Conservation (phyloP, 1,140 invertebrate genomes). For the Camponotus vicinus region DNA sequence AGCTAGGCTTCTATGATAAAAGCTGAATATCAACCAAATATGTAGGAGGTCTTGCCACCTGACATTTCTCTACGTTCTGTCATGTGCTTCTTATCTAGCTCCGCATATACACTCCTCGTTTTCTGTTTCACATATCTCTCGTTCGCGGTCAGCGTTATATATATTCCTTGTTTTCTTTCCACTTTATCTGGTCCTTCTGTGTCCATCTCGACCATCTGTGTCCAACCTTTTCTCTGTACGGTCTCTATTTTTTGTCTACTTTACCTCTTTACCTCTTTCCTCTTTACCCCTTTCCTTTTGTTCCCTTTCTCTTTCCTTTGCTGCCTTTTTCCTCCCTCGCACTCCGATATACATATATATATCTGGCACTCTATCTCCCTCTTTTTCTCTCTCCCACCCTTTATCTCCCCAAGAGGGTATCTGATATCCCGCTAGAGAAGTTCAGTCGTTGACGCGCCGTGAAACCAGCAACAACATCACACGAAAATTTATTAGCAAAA, state of each 20-base stretch:
- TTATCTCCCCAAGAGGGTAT: conserved; percentile 22
- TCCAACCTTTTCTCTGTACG: neutral
- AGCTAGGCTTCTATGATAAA: conserved; percentile 35
- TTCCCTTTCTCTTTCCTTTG: neutral
- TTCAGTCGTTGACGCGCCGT: conserved; percentile 68
- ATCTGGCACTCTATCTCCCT: neutral
- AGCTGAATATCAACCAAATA: conserved; percentile 29
- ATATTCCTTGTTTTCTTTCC: neutral
- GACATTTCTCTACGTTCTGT: neutral
- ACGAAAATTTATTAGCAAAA: neutral
- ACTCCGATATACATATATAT: neutral
- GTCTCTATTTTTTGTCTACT: neutral
- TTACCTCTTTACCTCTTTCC: neutral
- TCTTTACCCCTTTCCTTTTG: neutral
- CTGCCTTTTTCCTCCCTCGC: neutral
- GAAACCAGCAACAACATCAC: conserved; percentile 43
- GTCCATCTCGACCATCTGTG: neutral
- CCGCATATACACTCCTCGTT: neutral
- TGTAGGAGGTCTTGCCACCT: neutral
- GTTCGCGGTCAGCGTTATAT: neutral
- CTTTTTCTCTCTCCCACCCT: neutral
- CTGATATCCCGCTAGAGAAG: conserved; percentile 28
- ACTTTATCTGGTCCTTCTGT: neutral
- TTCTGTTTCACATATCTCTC: neutral
- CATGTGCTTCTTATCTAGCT: neutral